Conservation (phyloP, 2,888 invertebrate species). For the Hermaeophaga mercurialis region DNA sequence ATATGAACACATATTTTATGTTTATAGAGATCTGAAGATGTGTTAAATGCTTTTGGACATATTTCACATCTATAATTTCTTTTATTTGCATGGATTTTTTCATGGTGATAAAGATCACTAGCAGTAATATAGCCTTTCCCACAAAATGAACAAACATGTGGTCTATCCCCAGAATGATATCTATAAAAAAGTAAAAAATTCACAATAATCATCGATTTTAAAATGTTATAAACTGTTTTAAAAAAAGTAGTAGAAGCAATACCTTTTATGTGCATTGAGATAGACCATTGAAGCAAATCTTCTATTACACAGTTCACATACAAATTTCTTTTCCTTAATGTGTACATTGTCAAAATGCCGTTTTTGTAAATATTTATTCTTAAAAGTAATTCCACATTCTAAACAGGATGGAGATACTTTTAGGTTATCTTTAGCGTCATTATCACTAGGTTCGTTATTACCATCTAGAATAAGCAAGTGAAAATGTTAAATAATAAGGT, state of each 20-base stretch:
- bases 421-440: not conserved
- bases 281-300: constrained; percentile 51
- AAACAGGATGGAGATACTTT: constrained; percentile 35
- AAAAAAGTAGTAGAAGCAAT: too few relatives aligned
- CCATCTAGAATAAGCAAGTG: constrained; percentile 16
- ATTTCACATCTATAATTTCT: constrained; percentile 49
- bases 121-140: constrained; percentile 58
- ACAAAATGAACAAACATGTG: constrained; percentile 51
- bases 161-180: constrained; percentile 47
- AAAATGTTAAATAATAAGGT: not conserved
- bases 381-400: constrained; percentile 45
- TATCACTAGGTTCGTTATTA: not conserved
- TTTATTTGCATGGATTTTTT: constrained; percentile 53
- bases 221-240: too few relatives aligned
- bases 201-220: not conserved
- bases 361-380: constrained; percentile 48
- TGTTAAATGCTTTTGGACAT: constrained; percentile 54
- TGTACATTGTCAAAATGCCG: constrained; percentile 50
- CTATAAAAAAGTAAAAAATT: constrained; percentile 19
- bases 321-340: constrained; percentile 49
- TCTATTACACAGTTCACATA: constrained; percentile 50
- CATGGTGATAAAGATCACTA: constrained; percentile 52
- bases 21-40: constrained; percentile 52
- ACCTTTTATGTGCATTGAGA: constrained; percentile 49
- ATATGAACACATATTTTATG: constrained; percentile 52